These are phyloP conservation scores for Arctopsyche grandis DNA, from an alignment of 1,140 invertebrate genomes.

Conservation along the genomic window DNA sequence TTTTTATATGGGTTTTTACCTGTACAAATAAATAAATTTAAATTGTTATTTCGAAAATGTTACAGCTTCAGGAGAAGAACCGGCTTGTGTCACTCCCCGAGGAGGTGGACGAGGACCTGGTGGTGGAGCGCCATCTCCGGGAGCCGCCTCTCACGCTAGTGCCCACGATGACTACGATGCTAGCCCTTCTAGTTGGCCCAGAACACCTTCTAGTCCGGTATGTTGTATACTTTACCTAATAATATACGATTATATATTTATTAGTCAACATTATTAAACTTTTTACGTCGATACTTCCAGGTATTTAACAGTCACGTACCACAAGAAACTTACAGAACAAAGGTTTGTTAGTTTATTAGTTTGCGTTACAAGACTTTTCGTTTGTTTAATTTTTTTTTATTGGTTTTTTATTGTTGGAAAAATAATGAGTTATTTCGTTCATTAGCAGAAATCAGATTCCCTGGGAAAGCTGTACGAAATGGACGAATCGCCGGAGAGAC, in stretches of 20 bases:
- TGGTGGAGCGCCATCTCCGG: constrained; percentile 72
- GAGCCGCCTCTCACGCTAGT: constrained; percentile 81
- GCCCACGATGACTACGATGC: constrained; percentile 93
- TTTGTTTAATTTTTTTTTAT: neutral
- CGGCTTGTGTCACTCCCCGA: constrained; percentile 77
- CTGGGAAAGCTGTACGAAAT: constrained; percentile 95
- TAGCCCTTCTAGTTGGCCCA: constrained; percentile 83
- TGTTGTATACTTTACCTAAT: constrained; percentile 58
- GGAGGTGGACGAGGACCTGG: constrained; percentile 64
- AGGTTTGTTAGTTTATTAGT: constrained; percentile 73
- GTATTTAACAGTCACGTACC: constrained; percentile 92
- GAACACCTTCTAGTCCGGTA: constrained; percentile 91
- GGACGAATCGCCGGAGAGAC: constrained; percentile 92
- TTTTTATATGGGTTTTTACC: too few species aligned
- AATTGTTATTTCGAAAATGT: neutral
- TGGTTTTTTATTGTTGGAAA: neutral
- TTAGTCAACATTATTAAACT: neutral
- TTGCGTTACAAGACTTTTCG: constrained; percentile 34
- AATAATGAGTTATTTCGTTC: neutral
- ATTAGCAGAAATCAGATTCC: constrained; percentile 84
- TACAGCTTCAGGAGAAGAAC: constrained; percentile 85
- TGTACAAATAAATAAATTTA: neutral
- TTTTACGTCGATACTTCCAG: constrained; percentile 65
- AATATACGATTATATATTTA: constrained; percentile 18
- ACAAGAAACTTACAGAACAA: constrained; percentile 88